Evolutionary conservation across 2,113 vertebrate genomes (phyloP).

Genomic region (Ophthalmolycus amberensis): DNA sequence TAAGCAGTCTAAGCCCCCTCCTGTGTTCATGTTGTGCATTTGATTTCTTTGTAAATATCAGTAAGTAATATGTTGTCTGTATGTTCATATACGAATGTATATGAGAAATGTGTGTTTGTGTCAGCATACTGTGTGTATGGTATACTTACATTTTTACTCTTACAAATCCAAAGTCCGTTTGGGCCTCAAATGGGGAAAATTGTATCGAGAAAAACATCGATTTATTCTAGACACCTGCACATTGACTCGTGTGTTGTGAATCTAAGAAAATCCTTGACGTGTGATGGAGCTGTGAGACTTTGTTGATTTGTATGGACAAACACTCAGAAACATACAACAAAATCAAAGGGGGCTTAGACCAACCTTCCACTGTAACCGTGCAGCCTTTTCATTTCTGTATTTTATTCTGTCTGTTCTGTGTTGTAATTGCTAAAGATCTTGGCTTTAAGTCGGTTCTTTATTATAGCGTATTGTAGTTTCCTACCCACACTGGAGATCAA

Average conservation of each 20-base stretch:
- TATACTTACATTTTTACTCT: constrained; percentile 65
- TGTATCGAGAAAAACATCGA: neutral
- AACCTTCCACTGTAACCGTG: constrained; percentile 58
- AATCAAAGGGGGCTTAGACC: constrained; percentile 70
- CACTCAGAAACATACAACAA: constrained; percentile 83
- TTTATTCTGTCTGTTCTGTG: constrained; percentile 46
- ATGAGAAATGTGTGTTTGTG: constrained; percentile 82
- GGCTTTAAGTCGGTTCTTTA: constrained; percentile 38
- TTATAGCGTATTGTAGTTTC: constrained; percentile 29
- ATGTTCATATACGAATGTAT: constrained; percentile 84
- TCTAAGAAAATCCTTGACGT: neutral
- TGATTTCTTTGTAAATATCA: constrained; percentile 46
- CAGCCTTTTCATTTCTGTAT: constrained; percentile 39
- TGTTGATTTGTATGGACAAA: constrained; percentile 80
- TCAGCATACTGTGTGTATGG: constrained; percentile 60
- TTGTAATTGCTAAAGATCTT: constrained; percentile 51
- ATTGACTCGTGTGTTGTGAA: neutral
- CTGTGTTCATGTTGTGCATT: constrained; percentile 53
- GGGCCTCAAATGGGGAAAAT: neutral
- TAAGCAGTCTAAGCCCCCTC: constrained; percentile 56
- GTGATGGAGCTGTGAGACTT: constrained; percentile 49
- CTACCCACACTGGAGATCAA: constrained; percentile 25
- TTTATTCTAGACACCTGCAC: neutral
- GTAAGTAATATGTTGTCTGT: constrained; percentile 86
- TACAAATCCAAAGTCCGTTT: constrained; percentile 78